A percentile compares a stretch with the other conserved stretches of the same genome.
phyloP scores from a whole-genome alignment of 2,888 invertebrate genomes.

The Heliconius aoede region DNA sequence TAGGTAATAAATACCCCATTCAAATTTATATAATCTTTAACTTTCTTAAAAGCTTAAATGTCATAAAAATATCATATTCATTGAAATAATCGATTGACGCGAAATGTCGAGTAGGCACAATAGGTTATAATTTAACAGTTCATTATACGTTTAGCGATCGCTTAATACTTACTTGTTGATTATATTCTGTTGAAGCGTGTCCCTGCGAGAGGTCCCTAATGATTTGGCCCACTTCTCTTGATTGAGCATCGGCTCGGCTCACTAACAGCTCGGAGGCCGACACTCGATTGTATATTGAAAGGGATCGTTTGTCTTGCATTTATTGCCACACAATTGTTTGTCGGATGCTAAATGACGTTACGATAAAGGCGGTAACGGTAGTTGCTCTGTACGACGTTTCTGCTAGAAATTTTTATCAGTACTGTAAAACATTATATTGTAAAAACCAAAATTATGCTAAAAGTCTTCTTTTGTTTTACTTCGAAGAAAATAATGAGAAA shows the following conservation, averaged over 20 bases:
- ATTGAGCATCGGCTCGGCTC: constrained; percentile 42
- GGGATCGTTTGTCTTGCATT: constrained; percentile 66
- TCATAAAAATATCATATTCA: constrained; percentile 34
- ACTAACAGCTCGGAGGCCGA: constrained; percentile 52
- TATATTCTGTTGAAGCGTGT: constrained; percentile 27
- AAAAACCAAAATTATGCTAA: too few relatives aligned
- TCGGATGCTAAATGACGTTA: constrained; percentile 52
- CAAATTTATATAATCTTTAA: too few relatives aligned
- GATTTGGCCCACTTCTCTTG: constrained; percentile 47
- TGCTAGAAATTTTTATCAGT: too few relatives aligned
- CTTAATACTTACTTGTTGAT: constrained; percentile 36
- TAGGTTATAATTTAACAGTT: constrained; percentile 33
- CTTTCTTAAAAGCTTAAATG: constrained; percentile 23
- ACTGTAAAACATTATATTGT: too few relatives aligned
- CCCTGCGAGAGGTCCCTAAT: constrained; percentile 47
- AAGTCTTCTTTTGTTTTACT: too few relatives aligned
- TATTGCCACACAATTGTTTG: constrained; percentile 62
- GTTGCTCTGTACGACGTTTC: constrained; percentile 30
- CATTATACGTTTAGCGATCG: constrained; percentile 40
- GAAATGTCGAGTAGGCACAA: constrained; percentile 1
- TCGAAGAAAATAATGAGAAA: too few relatives aligned
- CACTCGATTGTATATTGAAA: constrained; percentile 62
- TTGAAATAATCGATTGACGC: constrained; percentile 25
- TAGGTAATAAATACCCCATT: too few relatives aligned
- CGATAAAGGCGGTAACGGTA: constrained; percentile 56